These are phyloP conservation scores for Drosophila grimshawi DNA, from an alignment of 1,140 invertebrate genomes.

Conservation along the genomic window DNA sequence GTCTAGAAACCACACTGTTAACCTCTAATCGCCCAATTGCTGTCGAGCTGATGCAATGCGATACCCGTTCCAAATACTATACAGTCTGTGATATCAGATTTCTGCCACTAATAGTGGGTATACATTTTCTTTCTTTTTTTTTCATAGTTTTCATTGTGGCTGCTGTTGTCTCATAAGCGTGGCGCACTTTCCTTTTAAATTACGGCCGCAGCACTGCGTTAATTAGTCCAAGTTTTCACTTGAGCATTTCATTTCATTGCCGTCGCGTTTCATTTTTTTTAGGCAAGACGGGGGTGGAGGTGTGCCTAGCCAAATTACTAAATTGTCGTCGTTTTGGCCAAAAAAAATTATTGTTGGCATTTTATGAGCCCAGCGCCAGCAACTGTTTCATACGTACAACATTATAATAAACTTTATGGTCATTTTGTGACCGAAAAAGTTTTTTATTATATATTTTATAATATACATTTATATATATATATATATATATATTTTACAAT, in stretches of 20 bases:
- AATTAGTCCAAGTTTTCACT: slow-evolving; percentile 77
- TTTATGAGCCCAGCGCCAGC: slow-evolving; percentile 40
- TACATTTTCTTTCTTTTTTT: slow-evolving; percentile 50
- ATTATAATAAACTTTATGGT: slow-evolving; percentile 77
- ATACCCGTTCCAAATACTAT: slow-evolving; percentile 44
- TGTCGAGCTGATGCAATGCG: slow-evolving; percentile 43
- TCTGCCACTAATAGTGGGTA: slow-evolving; percentile 59
- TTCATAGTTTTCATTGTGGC: not conserved
- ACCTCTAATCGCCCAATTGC: slow-evolving; percentile 51
- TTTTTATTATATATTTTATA: slow-evolving; percentile 29
- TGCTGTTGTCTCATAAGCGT: slow-evolving; percentile 24
- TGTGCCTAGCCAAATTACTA: slow-evolving; percentile 52
- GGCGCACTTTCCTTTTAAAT: slow-evolving; percentile 59
- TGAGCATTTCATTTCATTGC: slow-evolving; percentile 40
- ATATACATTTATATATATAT: too few relatives aligned
- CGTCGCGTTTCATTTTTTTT: slow-evolving; percentile 32
- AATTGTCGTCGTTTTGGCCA: slow-evolving; percentile 57
- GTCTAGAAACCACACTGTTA: slow-evolving; percentile 53
- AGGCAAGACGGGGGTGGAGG: not conserved
- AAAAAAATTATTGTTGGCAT: slow-evolving; percentile 30
- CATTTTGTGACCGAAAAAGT: slow-evolving; percentile 70
- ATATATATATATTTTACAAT: too few relatives aligned
- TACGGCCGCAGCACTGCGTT: slow-evolving; percentile 49
- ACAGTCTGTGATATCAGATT: slow-evolving; percentile 58
- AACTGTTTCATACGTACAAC: slow-evolving; percentile 57